phyloP scores from a whole-genome alignment of 92 coral and sea anemone genomes.

The Palythoa grandis region DNA sequence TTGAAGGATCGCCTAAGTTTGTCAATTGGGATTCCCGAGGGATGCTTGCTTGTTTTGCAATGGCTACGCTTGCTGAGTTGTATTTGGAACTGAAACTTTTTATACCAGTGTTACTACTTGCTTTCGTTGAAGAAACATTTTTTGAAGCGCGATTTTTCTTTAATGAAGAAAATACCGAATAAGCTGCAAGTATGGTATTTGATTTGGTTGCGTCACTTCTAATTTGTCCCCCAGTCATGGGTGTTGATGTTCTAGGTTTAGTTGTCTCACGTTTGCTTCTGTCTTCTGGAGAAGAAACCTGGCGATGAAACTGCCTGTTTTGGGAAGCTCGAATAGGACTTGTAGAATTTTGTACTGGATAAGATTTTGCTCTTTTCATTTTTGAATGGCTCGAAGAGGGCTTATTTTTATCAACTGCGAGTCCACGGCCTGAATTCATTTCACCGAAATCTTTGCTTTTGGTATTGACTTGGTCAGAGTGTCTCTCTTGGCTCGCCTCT shows the following conservation, averaged over 20 bases:
- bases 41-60: not conserved
- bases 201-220: not conserved
- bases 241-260: not conserved
- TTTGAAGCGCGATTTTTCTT: conserved; percentile 12
- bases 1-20: not conserved
- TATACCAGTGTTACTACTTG: not conserved
- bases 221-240: not conserved
- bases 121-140: not conserved
- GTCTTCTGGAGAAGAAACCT: not conserved
- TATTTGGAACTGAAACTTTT: not conserved
- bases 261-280: not conserved
- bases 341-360: not conserved
- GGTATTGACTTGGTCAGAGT: not conserved
- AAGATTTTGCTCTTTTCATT: conserved; percentile 5
- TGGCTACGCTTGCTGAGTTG: not conserved
- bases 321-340: not conserved
- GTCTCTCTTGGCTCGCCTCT: not conserved
- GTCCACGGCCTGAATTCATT: not conserved
- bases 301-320: conserved; percentile 5
- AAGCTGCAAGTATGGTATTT: conserved; percentile 1
- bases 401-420: conserved; percentile 1
- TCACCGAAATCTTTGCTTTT: not conserved
- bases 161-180: conserved; percentile 9
- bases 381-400: conserved; percentile 11
- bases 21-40: conserved; percentile 4